Conservation (phyloP, 1,140 invertebrate genomes). For the Hyles vespertilio region DNA sequence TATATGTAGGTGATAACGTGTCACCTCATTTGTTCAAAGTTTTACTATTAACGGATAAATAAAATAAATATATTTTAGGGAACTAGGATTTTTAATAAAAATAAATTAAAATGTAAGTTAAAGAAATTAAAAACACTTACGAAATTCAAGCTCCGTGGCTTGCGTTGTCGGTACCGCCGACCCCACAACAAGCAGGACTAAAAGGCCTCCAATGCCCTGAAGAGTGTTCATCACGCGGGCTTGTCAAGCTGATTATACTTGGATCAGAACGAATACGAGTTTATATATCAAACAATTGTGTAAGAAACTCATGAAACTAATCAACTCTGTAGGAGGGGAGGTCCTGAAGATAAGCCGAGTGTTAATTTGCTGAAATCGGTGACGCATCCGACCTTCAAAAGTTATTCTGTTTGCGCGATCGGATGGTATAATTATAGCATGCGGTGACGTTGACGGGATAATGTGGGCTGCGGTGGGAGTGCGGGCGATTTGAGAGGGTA, state of each 20-base stretch:
- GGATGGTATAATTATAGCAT: not conserved
- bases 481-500: not conserved
- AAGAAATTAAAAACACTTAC: not conserved
- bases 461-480: not conserved
- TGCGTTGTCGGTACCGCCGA: not conserved
- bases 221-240: constrained; percentile 1
- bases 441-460: not conserved
- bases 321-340: not conserved
- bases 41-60: too few species aligned
- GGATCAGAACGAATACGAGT: not conserved
- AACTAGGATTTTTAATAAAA: too few species aligned
- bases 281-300: constrained; percentile 4
- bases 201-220: not conserved
- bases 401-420: constrained; percentile 1
- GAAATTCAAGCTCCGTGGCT: not conserved
- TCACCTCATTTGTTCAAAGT: too few species aligned
- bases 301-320: not conserved
- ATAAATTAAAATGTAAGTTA: too few species aligned
- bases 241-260: not conserved
- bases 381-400: not conserved
- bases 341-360: constrained; percentile 2
- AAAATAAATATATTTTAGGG: too few species aligned
- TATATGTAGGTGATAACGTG: too few species aligned
- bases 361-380: not conserved
- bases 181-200: constrained; percentile 2